These are phyloP conservation scores for Myathropa florea DNA, from an alignment of 2,888 invertebrate species.

Conservation along the genomic window DNA sequence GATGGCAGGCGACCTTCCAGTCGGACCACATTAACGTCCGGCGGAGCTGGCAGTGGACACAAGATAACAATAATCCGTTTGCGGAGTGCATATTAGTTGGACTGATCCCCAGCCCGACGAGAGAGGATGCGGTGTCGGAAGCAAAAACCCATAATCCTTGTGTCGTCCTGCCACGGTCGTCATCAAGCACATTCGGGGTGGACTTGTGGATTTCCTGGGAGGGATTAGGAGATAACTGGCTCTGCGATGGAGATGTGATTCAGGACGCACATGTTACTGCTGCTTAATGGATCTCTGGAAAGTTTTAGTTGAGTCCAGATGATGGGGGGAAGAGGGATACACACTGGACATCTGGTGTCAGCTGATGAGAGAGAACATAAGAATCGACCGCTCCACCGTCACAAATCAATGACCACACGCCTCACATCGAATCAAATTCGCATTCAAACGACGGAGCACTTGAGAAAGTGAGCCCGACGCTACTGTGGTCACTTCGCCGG, in stretches of 20 bases:
- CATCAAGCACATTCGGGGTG: background rate
- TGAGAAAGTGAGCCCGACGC: background rate
- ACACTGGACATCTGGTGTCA: background rate
- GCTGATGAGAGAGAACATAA: background rate
- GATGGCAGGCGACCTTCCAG: background rate
- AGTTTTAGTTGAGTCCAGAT: no score
- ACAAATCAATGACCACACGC: background rate
- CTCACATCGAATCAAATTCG: background rate
- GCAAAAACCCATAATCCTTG: background rate
- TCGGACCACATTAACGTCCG: background rate
- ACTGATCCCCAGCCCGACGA: background rate
- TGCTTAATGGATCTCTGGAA: background rate
- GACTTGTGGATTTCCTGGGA: background rate
- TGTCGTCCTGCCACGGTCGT: background rate
- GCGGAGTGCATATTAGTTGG: background rate
- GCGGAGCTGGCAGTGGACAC: background rate
- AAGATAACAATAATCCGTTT: background rate
- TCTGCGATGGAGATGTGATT: background rate
- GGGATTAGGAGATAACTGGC: slow-evolving; percentile 21
- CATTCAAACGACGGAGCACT: background rate
- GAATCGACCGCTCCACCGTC: no score
- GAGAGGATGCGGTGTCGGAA: background rate
- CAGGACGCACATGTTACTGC: background rate
- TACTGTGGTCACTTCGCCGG: no score
- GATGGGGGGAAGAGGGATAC: background rate